These are phyloP conservation scores for Drosophila neotestacea DNA, from an alignment of 2,888 invertebrate genomes.

Conservation along the genomic window DNA sequence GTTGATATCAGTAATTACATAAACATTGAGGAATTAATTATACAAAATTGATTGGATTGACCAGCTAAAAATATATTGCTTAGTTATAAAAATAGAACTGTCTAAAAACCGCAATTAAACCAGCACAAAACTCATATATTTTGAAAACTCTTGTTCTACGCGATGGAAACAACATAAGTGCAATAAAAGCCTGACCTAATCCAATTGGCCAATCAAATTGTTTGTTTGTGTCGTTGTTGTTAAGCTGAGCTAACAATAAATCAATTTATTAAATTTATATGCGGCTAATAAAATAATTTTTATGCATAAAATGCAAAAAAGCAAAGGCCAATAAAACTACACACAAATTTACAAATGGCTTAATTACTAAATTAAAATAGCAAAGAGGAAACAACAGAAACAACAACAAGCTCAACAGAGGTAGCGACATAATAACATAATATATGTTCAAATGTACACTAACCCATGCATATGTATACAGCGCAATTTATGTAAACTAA, in stretches of 20 bases:
- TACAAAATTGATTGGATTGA: constrained; percentile 1
- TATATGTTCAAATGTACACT: neutral
- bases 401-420: constrained; percentile 12
- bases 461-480: constrained; percentile 14
- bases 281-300: constrained; percentile 73
- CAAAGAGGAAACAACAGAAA: constrained; percentile 13
- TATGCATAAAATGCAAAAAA: constrained; percentile 60
- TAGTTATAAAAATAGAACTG: neutral
- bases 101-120: neutral
- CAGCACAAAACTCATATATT: constrained; percentile 8
- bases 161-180: constrained; percentile 2
- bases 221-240: constrained; percentile 4
- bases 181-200: constrained; percentile 10
- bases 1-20: neutral
- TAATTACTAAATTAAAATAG: constrained; percentile 73
- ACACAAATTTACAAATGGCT: constrained; percentile 55
- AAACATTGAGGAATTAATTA: neutral
- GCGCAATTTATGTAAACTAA: constrained; percentile 46
- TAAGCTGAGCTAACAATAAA: constrained; percentile 56
- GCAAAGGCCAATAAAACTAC: constrained; percentile 31
- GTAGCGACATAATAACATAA: constrained; percentile 1
- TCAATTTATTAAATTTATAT: constrained; percentile 76
- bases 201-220: constrained; percentile 51
- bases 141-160: neutral
- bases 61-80: neutral